Percentiles rank a stretch among this genome's conserved stretches.
Evolutionary conservation across 2,797 vertebrate species (phyloP).

Genomic region (Anguilla megastoma): DNA sequence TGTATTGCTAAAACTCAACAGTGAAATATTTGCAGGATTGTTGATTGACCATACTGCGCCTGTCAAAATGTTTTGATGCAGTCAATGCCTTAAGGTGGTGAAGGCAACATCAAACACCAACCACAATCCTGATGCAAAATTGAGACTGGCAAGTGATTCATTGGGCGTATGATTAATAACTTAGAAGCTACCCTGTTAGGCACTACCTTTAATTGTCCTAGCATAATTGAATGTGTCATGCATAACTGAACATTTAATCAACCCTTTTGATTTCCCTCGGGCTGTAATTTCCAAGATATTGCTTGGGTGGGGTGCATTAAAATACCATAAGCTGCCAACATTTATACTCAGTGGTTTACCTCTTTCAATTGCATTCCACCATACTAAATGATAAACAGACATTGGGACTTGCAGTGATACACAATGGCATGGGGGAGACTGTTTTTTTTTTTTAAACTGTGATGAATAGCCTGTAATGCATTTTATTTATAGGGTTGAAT

Average conservation of each 20-base stretch:
- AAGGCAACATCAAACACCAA: neutral
- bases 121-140: neutral
- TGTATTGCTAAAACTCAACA: neutral
- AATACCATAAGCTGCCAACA: neutral
- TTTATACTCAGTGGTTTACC: neutral
- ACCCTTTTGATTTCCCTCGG: conserved; percentile 1
- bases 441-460: neutral
- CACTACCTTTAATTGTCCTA: neutral
- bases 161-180: neutral
- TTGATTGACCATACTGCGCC: neutral
- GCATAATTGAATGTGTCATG: neutral
- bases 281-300: neutral
- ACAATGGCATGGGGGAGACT: neutral
- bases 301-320: neutral
- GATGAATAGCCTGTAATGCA: neutral
- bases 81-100: neutral
- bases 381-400: neutral
- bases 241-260: conserved; percentile 4
- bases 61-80: neutral
- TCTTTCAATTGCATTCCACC: neutral
- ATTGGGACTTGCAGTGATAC: neutral
- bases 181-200: neutral
- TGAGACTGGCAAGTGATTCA: neutral
- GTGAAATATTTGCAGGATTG: neutral
- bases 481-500: neutral